Base-by-base conservation (phyloP, 2,113 vertebrate species). In the Zosterops japonicus region DNA sequence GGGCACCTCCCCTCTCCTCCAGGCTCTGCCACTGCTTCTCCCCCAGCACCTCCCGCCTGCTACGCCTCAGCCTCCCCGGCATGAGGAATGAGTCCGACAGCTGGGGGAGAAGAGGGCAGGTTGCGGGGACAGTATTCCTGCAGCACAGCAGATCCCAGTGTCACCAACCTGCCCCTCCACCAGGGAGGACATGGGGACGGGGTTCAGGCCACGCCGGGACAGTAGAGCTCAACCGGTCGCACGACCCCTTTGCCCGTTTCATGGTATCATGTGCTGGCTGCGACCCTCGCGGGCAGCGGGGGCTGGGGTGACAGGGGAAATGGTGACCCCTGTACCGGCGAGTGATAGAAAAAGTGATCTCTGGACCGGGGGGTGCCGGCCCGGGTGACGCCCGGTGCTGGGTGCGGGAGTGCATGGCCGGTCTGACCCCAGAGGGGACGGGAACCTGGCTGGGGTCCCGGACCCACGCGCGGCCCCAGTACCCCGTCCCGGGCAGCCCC, bases 21-120 rank as follows among this genome's bases (percentile, higher is more conserved):
- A 99, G 79, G 87, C 98, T 99, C 76, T 96, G 89, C n/a, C 98
- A 97, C 85, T 95, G 98, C 93, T 97, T 97, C 41, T 96, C 49
- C 65, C 47, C 83, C 52, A 98, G 97, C 49, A 60, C 39, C 74
- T 95, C 97, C 72, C 59, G 96, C 39, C 33, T 47, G 52, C 86
- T 95, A 88, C 93, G 98, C 80, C 96, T 98, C 60, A 85, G 60
- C 83, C 97, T 98, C 42, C 92, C 89, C 3, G 97, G 81, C 90
- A 97, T 93, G 57, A 95, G 3, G 16, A 67, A n/a, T 0, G 39
- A 6, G 31, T 85, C 60, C 1, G 16, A 47, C 49, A 29, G 53
- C 63, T 91, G 57, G 12, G 21, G 39, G 14, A 24, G 23, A 35
- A 35, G 14, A 41, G 31, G 17, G 2, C 9, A 68, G 60, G 14